Conservation (phyloP, 2,797 vertebrate genomes). For the Scolopax rusticola region DNA sequence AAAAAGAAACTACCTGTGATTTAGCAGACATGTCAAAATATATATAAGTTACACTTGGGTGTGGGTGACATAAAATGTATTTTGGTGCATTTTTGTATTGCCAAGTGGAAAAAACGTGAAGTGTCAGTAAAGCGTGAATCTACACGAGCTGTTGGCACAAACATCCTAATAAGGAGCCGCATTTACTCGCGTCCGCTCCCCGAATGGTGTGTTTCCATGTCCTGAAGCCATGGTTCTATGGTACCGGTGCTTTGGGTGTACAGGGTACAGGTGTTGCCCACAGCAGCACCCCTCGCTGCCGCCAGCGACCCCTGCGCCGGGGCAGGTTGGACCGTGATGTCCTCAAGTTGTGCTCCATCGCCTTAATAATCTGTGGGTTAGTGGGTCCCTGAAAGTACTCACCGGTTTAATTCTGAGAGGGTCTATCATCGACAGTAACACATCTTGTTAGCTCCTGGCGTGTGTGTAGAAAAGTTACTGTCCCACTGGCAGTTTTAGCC, state of each 20-base stretch:
- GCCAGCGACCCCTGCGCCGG: too few species aligned
- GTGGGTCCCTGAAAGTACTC: conserved; percentile 15
- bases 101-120: not conserved
- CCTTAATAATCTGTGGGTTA: conserved; percentile 54
- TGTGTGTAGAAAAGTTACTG: not conserved
- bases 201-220: not conserved
- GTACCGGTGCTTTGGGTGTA: too few species aligned
- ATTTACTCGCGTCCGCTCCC: not conserved
- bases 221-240: too few species aligned
- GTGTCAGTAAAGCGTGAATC: not conserved
- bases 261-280: too few species aligned
- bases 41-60: not conserved
- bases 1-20: not conserved
- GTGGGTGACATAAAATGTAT: not conserved
- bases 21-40: not conserved
- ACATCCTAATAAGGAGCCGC: not conserved
- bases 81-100: not conserved
- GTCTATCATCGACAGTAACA: conserved; percentile 1
- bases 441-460: not conserved
- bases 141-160: not conserved
- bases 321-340: not conserved
- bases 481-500: not conserved
- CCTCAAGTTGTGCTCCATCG: conserved; percentile 32
- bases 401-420: not conserved
- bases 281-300: too few species aligned